A percentile compares a stretch with the other conserved stretches of the same genome.
phyloP scores from a whole-genome alignment of 2,888 invertebrate species.

The Lasioglossum figueresi region DNA sequence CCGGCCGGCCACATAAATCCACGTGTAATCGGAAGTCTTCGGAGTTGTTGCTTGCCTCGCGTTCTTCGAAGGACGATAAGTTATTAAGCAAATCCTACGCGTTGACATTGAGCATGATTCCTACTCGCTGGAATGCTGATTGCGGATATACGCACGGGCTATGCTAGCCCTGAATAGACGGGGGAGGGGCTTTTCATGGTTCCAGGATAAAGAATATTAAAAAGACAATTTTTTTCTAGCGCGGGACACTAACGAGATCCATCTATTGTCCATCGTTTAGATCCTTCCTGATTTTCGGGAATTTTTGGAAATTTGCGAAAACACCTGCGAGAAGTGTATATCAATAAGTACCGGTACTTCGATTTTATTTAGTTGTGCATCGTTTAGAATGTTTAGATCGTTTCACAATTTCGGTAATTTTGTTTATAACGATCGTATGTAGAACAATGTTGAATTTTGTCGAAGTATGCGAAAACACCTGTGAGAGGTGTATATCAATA shows the following conservation, averaged over 20 bases:
- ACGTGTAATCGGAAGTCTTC: background rate
- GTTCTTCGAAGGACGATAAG: constrained; percentile 17
- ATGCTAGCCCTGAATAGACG: background rate
- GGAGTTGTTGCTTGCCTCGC: constrained; percentile 14
- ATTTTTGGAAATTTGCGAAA: no score
- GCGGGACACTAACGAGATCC: background rate
- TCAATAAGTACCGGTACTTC: background rate
- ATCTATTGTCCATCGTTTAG: background rate
- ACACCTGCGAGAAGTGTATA: background rate
- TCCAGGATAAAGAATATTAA: background rate
- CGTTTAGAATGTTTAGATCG: no score
- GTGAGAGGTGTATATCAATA: background rate
- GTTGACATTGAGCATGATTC: constrained; percentile 18
- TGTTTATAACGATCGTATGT: no score
- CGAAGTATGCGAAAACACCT: background rate
- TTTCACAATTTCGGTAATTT: no score
- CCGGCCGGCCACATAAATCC: constrained; percentile 28
- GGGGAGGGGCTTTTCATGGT: background rate
- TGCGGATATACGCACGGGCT: background rate
- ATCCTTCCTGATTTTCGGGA: background rate
- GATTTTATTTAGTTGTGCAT: background rate
- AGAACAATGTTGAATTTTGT: no score
- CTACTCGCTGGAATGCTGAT: constrained; percentile 22
- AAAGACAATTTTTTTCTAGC: background rate
- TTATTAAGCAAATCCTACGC: constrained; percentile 20